Base-by-base conservation (phyloP, 2,797 vertebrate genomes). In the Sebastes glaucus region DNA sequence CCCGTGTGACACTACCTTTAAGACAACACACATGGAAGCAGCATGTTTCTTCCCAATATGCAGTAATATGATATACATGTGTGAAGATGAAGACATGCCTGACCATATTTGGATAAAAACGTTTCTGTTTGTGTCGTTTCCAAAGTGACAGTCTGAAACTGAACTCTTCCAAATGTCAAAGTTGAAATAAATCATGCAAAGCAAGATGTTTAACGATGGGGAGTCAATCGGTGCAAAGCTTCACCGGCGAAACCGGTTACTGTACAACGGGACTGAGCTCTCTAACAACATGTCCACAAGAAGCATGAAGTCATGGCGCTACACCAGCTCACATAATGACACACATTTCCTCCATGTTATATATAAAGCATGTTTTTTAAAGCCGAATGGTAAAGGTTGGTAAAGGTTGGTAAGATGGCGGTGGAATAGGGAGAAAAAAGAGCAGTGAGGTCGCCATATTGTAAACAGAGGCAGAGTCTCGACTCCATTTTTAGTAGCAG, bases 371-470 rank as follows among this genome's bases (percentile, higher is more conserved):
- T 42, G 16, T 20, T 11, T 57, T 20, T 11, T 57, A 59, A 18
- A 38, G 57, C 33, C 62, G 49, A 6, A 46, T 64, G 64, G 71
- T 23, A 73, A 72, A 83, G 86, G 61, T 74, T 64, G 64, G 71
- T 23, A 73, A 72, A 83, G 86, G 61, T 74, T 87, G 84, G 78
- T 96, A 98, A 98, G 95, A 97, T 97, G 97, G 97, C 97, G 97
- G 96, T 96, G 94, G 95, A 93, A 94, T 88, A 38, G 22, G 23
- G 94, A 92, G 94, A 92, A 95, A 95, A 94, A 84, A 76, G 81
- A 78, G 81, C 96, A 94, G 95, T 92, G 96, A 96, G 96, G 96
- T 97, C 96, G 97, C 97, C 97, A 97, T 97, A 96, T 97, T 97
- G 97, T 97, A 97, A 97, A 97, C 96, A 97, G 80, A 91, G 86